phyloP scores from a whole-genome alignment of 2,888 invertebrate species.

The Phaonia tiefii region DNA sequence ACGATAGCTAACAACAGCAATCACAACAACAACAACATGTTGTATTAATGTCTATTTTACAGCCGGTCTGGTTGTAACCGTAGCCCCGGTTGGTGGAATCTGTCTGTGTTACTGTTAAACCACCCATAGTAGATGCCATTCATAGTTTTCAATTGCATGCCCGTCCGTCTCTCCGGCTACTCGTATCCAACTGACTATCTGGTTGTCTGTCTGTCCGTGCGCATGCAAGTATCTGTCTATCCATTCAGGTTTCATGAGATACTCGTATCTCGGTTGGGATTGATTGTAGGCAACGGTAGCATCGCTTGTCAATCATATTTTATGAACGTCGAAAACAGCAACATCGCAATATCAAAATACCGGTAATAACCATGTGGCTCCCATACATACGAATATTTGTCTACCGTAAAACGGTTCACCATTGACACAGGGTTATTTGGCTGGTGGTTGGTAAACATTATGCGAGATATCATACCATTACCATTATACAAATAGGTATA shows the following conservation, averaged over 20 bases:
- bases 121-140: conserved; percentile 38
- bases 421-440: too few relatives aligned
- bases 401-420: too few relatives aligned
- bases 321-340: conserved; percentile 5
- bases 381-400: too few relatives aligned
- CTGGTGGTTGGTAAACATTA: too few relatives aligned
- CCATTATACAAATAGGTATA: too few relatives aligned
- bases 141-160: conserved; percentile 23
- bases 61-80: neutral
- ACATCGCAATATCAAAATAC: conserved; percentile 16
- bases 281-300: conserved; percentile 34
- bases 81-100: neutral
- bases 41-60: neutral
- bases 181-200: too few relatives aligned
- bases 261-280: neutral
- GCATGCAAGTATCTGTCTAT: neutral
- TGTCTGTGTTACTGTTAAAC: conserved; percentile 17
- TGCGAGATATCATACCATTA: too few relatives aligned
- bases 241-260: neutral
- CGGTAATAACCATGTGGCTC: too few relatives aligned
- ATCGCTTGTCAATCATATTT: conserved; percentile 61
- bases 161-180: conserved; percentile 1
- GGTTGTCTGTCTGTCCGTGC: too few relatives aligned
- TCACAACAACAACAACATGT: neutral
- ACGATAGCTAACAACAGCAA: neutral